These are phyloP conservation scores for Cichlasoma orientale DNA, from an alignment of 2,797 vertebrate species.

Conservation along the genomic window DNA sequence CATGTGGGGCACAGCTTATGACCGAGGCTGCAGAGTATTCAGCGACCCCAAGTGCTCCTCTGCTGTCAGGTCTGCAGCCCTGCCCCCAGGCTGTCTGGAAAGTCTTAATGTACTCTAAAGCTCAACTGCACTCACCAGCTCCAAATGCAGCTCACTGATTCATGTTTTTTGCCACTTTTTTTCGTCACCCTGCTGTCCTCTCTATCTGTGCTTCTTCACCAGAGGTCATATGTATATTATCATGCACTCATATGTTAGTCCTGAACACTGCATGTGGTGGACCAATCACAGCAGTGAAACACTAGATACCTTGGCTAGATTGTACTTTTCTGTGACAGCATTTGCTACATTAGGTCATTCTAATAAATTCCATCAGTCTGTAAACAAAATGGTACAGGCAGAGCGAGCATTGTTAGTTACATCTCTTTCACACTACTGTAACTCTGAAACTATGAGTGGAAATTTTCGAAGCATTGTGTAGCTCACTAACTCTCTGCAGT, in stretches of 20 bases:
- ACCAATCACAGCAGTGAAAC: neutral
- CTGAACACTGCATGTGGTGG: neutral
- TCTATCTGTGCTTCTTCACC: neutral
- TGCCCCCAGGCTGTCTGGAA: constrained; percentile 47
- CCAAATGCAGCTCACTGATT: constrained; percentile 40
- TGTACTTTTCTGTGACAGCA: constrained; percentile 28
- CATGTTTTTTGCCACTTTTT: constrained; percentile 22
- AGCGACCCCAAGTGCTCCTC: constrained; percentile 44
- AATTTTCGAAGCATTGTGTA: neutral
- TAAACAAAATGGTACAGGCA: constrained; percentile 11
- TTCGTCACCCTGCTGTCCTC: neutral
- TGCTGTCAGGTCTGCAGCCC: constrained; percentile 50
- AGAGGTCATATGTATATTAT: constrained; percentile 7
- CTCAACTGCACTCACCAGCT: constrained; percentile 17
- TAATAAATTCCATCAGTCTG: constrained; percentile 1
- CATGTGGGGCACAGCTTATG: constrained; percentile 41
- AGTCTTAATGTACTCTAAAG: constrained; percentile 53
- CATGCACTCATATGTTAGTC: neutral
- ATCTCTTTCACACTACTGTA: neutral
- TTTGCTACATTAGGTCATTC: constrained; percentile 6
- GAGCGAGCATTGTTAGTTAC: neutral
- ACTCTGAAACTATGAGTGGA: neutral
- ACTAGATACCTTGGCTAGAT: neutral
- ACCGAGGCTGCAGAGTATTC: constrained; percentile 30
- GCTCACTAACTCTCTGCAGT: neutral